Evolutionary conservation across 2,797 vertebrate species (phyloP).

Genomic region (Myotis findleyi): DNA sequence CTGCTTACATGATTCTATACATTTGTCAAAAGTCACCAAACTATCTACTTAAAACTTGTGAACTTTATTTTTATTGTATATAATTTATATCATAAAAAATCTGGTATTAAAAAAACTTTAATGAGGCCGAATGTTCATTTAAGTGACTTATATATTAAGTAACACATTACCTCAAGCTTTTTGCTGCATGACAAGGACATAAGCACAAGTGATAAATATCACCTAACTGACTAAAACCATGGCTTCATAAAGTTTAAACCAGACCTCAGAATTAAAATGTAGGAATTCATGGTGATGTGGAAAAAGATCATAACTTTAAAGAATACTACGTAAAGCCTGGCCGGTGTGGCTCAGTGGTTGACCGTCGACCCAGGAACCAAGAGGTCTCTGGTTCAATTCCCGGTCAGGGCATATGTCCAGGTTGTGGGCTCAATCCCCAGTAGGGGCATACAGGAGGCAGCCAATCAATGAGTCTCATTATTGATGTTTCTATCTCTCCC

Average conservation of each 20-base stretch:
- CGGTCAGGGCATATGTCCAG: no score
- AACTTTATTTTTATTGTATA: not conserved
- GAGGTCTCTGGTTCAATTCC: no score
- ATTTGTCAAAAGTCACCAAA: slow-evolving; percentile 51
- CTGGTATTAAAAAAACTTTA: not conserved
- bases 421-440: no score
- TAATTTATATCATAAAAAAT: not conserved
- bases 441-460: no score
- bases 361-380: no score
- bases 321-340: slow-evolving; percentile 19
- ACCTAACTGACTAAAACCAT: not conserved
- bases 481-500: no score
- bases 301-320: slow-evolving; percentile 15
- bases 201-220: not conserved
- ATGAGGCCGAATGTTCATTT: not conserved
- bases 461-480: no score
- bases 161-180: not conserved
- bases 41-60: not conserved
- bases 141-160: not conserved
- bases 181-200: not conserved
- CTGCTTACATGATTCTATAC: not conserved
- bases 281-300: not conserved
- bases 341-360: no score
- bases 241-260: slow-evolving; percentile 10
- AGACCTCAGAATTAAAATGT: not conserved